Conservation (phyloP, 1,140 invertebrate species). For the Camponotus floridanus region DNA sequence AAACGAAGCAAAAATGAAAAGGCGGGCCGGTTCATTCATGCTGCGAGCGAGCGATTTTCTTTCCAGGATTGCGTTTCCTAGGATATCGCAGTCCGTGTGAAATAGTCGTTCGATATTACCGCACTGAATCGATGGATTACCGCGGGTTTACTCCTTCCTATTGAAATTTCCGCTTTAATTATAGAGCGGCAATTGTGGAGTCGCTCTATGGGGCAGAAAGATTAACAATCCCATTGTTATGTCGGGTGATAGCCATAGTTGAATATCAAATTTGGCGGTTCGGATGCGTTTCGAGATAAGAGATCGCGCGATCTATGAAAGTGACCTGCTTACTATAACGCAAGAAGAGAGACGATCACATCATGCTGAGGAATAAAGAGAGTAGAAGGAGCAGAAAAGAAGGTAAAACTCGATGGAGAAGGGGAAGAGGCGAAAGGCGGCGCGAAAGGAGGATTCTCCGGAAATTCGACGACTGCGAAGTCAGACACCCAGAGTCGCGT, state of each 20-base stretch:
- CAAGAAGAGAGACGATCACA: slow-evolving; percentile 24
- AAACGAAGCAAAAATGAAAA: slow-evolving; percentile 46
- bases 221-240: background rate
- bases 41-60: background rate
- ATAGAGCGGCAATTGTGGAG: background rate
- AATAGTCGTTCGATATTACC: slow-evolving; percentile 7
- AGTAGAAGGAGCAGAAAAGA: slow-evolving; percentile 20
- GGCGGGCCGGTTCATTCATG: slow-evolving; percentile 37
- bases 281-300: slow-evolving; percentile 22
- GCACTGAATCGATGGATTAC: background rate
- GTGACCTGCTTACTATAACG: background rate
- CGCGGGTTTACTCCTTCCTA: background rate
- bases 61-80: background rate
- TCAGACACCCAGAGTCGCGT: slow-evolving; percentile 75
- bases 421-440: slow-evolving; percentile 24
- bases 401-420: slow-evolving; percentile 36
- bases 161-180: background rate
- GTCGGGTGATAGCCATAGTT: background rate
- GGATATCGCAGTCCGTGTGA: background rate
- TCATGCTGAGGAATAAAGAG: background rate
- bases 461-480: slow-evolving; percentile 69
- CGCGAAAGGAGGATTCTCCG: slow-evolving; percentile 57
- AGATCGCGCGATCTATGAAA: slow-evolving; percentile 59
- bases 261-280: slow-evolving; percentile 46
- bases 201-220: background rate